These are phyloP conservation scores for Harlomillsia oculata DNA, from an alignment of 1,140 invertebrate species.

Conservation along the genomic window DNA sequence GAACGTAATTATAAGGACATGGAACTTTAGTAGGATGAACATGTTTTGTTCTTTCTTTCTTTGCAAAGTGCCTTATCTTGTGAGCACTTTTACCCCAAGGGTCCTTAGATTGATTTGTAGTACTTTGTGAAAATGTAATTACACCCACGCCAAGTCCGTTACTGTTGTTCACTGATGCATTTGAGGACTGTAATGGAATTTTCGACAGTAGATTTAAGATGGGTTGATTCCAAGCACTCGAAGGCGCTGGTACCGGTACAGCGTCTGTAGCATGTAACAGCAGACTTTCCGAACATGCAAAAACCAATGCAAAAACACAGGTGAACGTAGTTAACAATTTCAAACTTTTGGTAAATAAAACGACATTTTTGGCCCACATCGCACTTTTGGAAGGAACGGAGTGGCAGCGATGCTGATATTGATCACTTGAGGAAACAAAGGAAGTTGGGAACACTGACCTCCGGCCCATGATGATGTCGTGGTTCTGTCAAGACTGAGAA, in stretches of 20 bases:
- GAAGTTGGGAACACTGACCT: constrained; percentile 6
- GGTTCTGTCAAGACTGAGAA: no score
- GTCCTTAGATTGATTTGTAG: neutral
- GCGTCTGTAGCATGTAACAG: no score
- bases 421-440: no score
- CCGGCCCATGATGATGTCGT: no score
- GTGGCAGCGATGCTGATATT: no score
- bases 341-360: no score
- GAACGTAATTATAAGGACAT: constrained; percentile 24
- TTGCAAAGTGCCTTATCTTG: constrained; percentile 4
- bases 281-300: neutral
- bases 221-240: constrained; percentile 23
- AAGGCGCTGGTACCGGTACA: neutral
- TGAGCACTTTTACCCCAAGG: neutral
- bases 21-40: constrained; percentile 17
- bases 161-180: no score
- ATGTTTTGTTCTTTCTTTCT: constrained; percentile 15
- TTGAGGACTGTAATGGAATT: no score
- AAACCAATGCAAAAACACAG: neutral
- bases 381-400: no score
- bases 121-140: no score
- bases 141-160: no score
- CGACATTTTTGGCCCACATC: no score
- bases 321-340: neutral
- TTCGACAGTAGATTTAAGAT: neutral